Evolutionary conservation across 1,140 invertebrate species (phyloP).

Genomic region (Brachionus asplanchnoidis): DNA sequence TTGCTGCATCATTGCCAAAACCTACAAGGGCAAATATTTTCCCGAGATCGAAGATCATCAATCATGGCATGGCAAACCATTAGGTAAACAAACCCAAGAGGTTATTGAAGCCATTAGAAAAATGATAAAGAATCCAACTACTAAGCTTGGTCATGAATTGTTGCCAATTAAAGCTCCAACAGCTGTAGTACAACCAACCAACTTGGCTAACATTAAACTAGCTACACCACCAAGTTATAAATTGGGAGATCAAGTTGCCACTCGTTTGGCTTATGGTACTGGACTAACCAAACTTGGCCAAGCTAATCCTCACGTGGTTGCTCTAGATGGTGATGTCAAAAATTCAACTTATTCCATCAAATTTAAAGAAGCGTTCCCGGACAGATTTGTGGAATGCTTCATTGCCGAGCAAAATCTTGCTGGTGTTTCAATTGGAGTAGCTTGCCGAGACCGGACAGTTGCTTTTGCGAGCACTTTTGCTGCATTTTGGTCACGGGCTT

Average conservation of each 20-base stretch:
- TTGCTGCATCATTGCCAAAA: conserved; percentile 88
- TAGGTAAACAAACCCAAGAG: conserved; percentile 72
- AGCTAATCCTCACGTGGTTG: conserved; percentile 76
- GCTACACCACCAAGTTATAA: conserved; percentile 80
- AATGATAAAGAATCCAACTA: conserved; percentile 6
- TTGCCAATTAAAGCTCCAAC: conserved; percentile 65
- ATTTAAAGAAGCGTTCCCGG: conserved; percentile 65
- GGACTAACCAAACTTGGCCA: conserved; percentile 81
- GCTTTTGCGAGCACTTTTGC: conserved; percentile 94
- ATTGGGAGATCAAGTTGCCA: conserved; percentile 69
- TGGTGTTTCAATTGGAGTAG: conserved; percentile 83
- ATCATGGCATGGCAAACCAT: conserved; percentile 95
- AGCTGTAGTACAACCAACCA: conserved; percentile 67
- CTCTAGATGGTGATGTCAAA: conserved; percentile 91
- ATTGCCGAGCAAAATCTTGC: conserved; percentile 98
- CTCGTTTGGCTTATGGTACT: conserved; percentile 85
- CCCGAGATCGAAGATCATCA: conserved; percentile 78
- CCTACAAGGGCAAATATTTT: conserved; percentile 83
- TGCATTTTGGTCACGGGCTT: conserved; percentile 90
- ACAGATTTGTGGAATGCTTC: conserved; percentile 90
- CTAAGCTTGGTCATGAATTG: conserved; percentile 52
- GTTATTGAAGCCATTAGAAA: conserved; percentile 53
- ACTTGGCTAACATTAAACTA: conserved; percentile 67
- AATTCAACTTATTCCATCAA: conserved; percentile 96
- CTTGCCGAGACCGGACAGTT: conserved; percentile 78